Base-by-base conservation (phyloP, 1,140 invertebrate species). In the Drosophila tsacasi region DNA sequence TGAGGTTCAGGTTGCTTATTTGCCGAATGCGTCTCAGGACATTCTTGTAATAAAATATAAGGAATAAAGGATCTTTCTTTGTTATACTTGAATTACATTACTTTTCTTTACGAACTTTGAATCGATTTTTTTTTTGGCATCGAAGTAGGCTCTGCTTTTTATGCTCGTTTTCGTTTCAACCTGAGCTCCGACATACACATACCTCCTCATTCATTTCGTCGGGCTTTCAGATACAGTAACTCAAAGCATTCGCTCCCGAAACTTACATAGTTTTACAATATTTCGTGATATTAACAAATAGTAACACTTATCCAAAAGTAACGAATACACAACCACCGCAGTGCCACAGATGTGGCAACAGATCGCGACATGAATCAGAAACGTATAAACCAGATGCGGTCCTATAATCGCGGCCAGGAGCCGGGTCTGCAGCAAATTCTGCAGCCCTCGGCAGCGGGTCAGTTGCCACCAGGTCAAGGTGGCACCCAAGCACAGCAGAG, bases 361-460 rank as follows among this genome's bases (percentile, higher is more conserved):
- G n/a, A 57, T 40, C 9, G 49, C 8, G 44, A 39, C 2, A 76
- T 69, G 75, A 79, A 75, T 60, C 80, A 81, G 30, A 39, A 58
- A 19, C 69, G 81, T 6, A 23, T 52, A n/a, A 76, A 65, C 47
- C 49, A 62, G 1, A 27, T 60, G 46, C 40, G 68, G 10, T 65
- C 54, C 25, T 27, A 59, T 10, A 75, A 81, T 2, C 67, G 74
- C 0, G 62, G 52, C 6, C 46, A 55, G 5, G 78, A 85, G 10
- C 32, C 6, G 15, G 68, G 62, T 3, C 39, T 83, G 19, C 71
- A 76, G 3, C 81, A 83, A 39, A 59, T 66, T 0, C 42, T 74
- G n/a, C 37, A 63, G 19, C 37, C 27, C 0, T 6, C 46, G 3
- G 37, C 37, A 1, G 32, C 13, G 13, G 15, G 23, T 7, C 67